phyloP scores from a whole-genome alignment of 1,140 invertebrate genomes.

The Plodia interpunctella region DNA sequence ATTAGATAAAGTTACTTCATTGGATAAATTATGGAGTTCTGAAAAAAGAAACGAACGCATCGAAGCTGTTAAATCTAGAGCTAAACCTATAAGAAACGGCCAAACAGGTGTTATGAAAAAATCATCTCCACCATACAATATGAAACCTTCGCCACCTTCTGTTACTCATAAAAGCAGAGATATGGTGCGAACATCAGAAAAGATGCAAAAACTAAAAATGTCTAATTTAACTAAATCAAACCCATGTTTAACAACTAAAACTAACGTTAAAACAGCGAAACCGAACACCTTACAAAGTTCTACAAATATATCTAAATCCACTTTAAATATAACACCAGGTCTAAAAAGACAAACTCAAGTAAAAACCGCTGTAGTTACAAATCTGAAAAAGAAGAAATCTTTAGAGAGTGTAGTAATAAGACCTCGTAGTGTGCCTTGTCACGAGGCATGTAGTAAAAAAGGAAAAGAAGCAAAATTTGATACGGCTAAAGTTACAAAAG shows the following conservation, averaged over 20 bases:
- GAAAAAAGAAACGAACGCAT: constrained; percentile 69
- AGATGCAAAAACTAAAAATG: constrained; percentile 57
- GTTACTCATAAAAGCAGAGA: constrained; percentile 62
- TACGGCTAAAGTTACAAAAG: constrained; percentile 31
- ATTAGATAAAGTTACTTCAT: constrained; percentile 67
- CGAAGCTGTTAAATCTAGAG: constrained; percentile 49
- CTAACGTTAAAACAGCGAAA: constrained; percentile 33
- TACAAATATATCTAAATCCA: constrained; percentile 53
- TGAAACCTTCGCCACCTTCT: constrained; percentile 23
- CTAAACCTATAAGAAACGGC: constrained; percentile 34
- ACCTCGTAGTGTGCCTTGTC: constrained; percentile 44
- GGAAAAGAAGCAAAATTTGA: constrained; percentile 42
- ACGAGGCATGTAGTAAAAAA: constrained; percentile 49
- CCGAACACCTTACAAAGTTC: constrained; percentile 33
- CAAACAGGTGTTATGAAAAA: constrained; percentile 9
- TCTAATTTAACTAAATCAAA: constrained; percentile 47
- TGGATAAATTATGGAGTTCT: constrained; percentile 72
- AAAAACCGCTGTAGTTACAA: constrained; percentile 54
- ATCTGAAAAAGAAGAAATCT: constrained; percentile 64
- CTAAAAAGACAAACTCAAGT: constrained; percentile 47
- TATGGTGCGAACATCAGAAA: constrained; percentile 66
- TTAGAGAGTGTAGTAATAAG: constrained; percentile 42
- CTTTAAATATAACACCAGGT: constrained; percentile 40
- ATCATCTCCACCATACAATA: not conserved
- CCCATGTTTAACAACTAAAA: constrained; percentile 37